Evolutionary conservation across 1,140 invertebrate species (phyloP).

Genomic region (Trichoplusia ni): DNA sequence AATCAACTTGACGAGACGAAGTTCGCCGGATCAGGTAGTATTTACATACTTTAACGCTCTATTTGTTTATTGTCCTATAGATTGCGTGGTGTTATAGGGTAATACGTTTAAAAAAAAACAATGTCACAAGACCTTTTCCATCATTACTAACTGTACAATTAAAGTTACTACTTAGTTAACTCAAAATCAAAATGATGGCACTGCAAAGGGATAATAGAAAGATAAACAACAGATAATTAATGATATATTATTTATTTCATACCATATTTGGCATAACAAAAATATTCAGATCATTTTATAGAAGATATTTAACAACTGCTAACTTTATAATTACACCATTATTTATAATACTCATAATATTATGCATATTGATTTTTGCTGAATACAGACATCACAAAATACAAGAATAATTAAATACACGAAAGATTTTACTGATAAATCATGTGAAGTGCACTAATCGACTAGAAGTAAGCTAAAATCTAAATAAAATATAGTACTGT

Average conservation of each 20-base stretch:
- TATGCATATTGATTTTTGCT: slow-evolving; percentile 26
- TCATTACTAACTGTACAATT: no score
- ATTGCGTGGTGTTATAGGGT: no score
- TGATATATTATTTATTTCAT: slow-evolving; percentile 57
- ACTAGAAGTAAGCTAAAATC: slow-evolving; percentile 21
- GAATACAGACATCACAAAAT: slow-evolving; percentile 11
- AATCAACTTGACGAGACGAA: no score
- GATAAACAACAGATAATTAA: not conserved
- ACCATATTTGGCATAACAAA: slow-evolving; percentile 71
- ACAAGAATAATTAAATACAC: not conserved
- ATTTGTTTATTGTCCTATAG: no score
- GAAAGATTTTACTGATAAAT: not conserved
- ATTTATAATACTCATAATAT: slow-evolving; percentile 38
- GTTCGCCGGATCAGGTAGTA: no score
- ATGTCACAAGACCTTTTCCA: no score
- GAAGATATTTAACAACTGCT: slow-evolving; percentile 51
- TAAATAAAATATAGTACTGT: not conserved
- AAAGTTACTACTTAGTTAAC: no score
- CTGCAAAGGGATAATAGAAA: not conserved
- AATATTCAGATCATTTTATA: slow-evolving; percentile 73
- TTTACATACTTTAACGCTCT: no score
- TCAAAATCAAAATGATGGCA: no score
- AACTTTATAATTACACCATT: slow-evolving; percentile 41
- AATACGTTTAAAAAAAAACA: no score
- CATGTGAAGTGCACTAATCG: slow-evolving; percentile 18